These are phyloP conservation scores for Onchidella celtica DNA, from an alignment of 2,888 invertebrate genomes.

Conservation along the genomic window DNA sequence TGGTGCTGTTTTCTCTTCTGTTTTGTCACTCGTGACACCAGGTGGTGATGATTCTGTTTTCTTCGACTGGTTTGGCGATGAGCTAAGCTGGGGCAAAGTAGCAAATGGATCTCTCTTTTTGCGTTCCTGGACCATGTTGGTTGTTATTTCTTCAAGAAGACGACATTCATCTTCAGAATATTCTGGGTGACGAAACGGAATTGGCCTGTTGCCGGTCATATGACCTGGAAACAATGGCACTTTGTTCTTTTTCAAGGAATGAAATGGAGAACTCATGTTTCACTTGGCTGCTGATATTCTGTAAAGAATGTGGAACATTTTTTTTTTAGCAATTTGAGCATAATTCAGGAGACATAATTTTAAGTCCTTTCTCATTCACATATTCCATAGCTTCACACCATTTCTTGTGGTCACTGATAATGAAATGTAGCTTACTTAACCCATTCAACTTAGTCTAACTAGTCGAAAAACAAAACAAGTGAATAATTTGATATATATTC, in stretches of 20 bases:
- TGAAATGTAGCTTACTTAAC: too few relatives aligned
- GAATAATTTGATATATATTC: too few relatives aligned
- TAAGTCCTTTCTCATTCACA: too few relatives aligned
- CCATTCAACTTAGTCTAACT: too few relatives aligned
- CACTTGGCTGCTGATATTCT: neutral
- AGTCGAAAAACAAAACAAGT: too few relatives aligned
- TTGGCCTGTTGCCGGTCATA: conserved; percentile 59
- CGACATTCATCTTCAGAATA: conserved; percentile 73
- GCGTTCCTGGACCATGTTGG: conserved; percentile 68
- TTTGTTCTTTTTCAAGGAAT: conserved; percentile 44
- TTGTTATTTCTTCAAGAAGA: conserved; percentile 75
- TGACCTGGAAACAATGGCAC: conserved; percentile 52
- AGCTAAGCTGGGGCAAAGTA: conserved; percentile 61
- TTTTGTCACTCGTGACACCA: neutral
- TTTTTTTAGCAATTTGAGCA: neutral
- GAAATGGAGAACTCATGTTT: conserved; percentile 48
- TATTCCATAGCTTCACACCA: too few relatives aligned
- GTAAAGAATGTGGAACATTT: neutral
- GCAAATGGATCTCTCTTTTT: conserved; percentile 64
- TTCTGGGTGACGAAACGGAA: conserved; percentile 68
- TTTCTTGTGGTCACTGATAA: too few relatives aligned
- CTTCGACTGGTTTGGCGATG: neutral
- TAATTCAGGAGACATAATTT: too few relatives aligned
- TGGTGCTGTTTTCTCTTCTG: conserved; percentile 53
- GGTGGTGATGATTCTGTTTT: conserved; percentile 34